Evolutionary conservation across 2,113 vertebrate species (phyloP), one percentile per base, ranked within the genome.

Genomic region (Petroica traversi): DNA sequence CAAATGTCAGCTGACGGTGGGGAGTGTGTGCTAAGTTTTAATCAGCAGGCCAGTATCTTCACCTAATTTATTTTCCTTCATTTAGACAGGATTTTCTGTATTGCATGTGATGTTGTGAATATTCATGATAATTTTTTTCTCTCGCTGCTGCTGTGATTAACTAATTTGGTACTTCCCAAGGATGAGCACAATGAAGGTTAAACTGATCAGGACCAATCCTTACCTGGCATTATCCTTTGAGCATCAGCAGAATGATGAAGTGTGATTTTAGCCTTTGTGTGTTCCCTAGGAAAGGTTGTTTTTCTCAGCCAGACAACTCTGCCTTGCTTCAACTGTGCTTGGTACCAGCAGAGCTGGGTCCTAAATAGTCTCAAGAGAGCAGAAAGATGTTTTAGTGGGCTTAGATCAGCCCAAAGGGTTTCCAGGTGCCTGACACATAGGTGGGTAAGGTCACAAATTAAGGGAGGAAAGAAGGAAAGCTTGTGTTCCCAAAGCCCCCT

Each of bases 31-130:
- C 58, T 72, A 72, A 87, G 73, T 72, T 92, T 82, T 96, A 91
- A 95, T 93, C 95, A 91, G 73, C 54, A 64, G 54, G 14, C 52
- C 46, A 52, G 45, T 33, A 11, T 41, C 33, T 36, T 72, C 84
- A 71, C 17, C 57, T 91, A 28, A 91, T 94, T 95, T 89, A 88
- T 85, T 88, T 94, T 76, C 81, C 49, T 85, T 66, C 87, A 51
- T 79, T 93, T 79, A 81, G 81, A 40, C 52, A 92, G 69, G 54
- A 85, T 91, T 85, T 91, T 69, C 51, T 62, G 58, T 74, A 7
- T 78, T 89, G 71, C 33, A 19, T 29, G 19, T 41, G 80, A 51
- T 84, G 68, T 54, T 89, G 89, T 91, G 89, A 91, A 79, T 95
- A 91, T 95, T 96, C 94, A 94, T 94, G 61, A 52, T n/a, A 41